phyloP scores from a whole-genome alignment of 30 jellyfish, hydroid and myxozoan species.

The Cassiopea andromeda region DNA sequence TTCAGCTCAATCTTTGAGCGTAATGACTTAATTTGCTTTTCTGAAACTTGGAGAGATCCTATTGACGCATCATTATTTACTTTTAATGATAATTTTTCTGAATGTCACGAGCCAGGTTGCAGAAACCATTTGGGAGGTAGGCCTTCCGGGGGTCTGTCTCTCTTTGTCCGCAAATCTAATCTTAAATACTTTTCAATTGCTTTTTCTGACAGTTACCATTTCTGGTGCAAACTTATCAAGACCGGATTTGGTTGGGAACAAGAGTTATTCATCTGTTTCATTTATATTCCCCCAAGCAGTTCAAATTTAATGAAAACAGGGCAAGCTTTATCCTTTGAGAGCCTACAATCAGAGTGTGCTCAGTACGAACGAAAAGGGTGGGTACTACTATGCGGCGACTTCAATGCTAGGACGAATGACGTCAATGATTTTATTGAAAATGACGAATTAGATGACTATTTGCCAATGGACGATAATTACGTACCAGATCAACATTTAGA shows the following conservation, averaged over 20 bases:
- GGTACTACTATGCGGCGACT: too few relatives aligned
- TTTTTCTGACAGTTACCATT: constrained; percentile 13
- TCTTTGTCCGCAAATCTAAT: constrained; percentile 22
- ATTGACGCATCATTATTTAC: background rate
- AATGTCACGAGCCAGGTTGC: constrained; percentile 25
- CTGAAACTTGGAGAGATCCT: constrained; percentile 55
- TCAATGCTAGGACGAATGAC: too few relatives aligned
- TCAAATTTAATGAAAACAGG: constrained; percentile 32
- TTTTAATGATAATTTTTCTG: constrained; percentile 10
- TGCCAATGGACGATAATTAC: too few relatives aligned
- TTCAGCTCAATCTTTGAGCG: background rate
- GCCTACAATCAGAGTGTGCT: constrained; percentile 52
- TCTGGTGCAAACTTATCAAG: constrained; percentile 39
- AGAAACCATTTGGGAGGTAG: constrained; percentile 23
- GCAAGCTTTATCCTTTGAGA: constrained; percentile 33
- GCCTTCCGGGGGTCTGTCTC: constrained; percentile 51
- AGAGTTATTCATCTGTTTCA: constrained; percentile 33
- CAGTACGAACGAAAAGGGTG: background rate
- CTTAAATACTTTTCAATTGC: constrained; percentile 6
- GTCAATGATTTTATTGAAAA: too few relatives aligned
- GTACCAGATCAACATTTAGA: too few relatives aligned
- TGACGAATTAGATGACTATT: too few relatives aligned
- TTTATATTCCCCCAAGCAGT: constrained; percentile 38
- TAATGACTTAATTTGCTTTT: constrained; percentile 34
- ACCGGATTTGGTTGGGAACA: background rate